These are phyloP conservation scores for Diadema setosum DNA, from an alignment of 35 echinoderm and acorn worm species.

Conservation along the genomic window DNA sequence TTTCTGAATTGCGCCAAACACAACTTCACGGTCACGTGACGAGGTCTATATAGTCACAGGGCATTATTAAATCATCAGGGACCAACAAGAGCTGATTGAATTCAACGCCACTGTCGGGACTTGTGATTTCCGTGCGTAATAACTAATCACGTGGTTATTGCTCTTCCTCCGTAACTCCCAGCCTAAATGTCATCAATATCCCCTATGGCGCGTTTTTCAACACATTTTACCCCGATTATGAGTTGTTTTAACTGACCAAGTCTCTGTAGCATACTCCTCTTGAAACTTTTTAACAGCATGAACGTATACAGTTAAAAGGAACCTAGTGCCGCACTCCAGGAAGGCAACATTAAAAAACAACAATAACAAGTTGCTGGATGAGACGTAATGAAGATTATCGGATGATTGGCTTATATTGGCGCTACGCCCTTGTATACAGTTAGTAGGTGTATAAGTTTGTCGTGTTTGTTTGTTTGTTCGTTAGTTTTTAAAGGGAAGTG, in stretches of 20 bases:
- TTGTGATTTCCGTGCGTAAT: not conserved
- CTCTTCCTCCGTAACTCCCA: not conserved
- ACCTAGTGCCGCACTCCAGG: not conserved
- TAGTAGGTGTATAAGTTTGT: too few species aligned
- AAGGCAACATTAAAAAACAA: not conserved
- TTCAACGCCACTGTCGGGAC: not conserved
- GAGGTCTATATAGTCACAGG: not conserved
- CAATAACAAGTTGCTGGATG: not conserved
- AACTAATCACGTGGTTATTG: conserved; percentile 2
- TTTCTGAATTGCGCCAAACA: not conserved
- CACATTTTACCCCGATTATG: not conserved
- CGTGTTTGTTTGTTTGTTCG: too few species aligned
- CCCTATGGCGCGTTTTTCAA: not conserved
- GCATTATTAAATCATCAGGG: not conserved
- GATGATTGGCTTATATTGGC: too few species aligned
- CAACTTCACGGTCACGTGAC: not conserved
- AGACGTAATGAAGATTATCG: too few species aligned
- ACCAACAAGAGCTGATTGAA: not conserved
- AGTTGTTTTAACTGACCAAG: too few species aligned
- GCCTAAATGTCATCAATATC: not conserved
- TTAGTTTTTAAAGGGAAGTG: too few species aligned
- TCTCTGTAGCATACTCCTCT: not conserved
- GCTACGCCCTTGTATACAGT: too few species aligned
- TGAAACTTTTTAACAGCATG: not conserved
- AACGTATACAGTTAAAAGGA: not conserved